phyloP scores from a whole-genome alignment of 1,140 invertebrate species.

The Elysia chlorotica region DNA sequence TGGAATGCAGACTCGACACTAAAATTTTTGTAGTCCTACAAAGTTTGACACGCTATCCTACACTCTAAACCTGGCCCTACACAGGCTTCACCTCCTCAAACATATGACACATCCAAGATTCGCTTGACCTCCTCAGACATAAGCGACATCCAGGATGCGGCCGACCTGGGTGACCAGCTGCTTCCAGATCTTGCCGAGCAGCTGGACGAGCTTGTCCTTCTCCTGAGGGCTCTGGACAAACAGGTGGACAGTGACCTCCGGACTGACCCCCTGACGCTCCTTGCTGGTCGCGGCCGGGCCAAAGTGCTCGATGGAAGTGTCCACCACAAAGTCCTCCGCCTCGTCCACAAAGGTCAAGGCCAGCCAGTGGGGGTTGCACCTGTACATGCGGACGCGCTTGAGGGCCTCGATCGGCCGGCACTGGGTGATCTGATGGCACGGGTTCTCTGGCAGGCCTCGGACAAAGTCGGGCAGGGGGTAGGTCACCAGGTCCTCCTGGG shows the following conservation, averaged over 20 bases:
- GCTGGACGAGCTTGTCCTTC: constrained; percentile 46
- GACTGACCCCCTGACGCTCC: constrained; percentile 34
- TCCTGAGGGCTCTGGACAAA: constrained; percentile 48
- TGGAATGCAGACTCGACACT: no score
- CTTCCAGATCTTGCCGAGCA: constrained; percentile 52
- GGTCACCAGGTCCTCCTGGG: constrained; percentile 53
- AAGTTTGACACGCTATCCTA: no score
- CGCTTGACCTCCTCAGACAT: background rate
- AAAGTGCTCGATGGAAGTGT: constrained; percentile 50
- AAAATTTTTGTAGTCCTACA: no score
- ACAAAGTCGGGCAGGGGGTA: constrained; percentile 60
- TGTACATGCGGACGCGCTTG: constrained; percentile 39
- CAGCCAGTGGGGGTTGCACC: constrained; percentile 33
- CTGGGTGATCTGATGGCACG: constrained; percentile 46
- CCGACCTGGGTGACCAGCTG: constrained; percentile 40
- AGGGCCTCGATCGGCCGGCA: constrained; percentile 48
- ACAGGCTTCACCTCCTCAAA: no score
- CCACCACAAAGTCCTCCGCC: constrained; percentile 50
- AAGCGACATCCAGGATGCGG: constrained; percentile 28
- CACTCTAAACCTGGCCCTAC: no score
- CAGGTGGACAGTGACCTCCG: constrained; percentile 41
- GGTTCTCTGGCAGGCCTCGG: constrained; percentile 47
- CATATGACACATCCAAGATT: background rate
- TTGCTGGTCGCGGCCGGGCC: constrained; percentile 29
- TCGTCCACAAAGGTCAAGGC: constrained; percentile 55